Conservation (phyloP, 1,140 invertebrate genomes). For the Drusus annulatus region DNA sequence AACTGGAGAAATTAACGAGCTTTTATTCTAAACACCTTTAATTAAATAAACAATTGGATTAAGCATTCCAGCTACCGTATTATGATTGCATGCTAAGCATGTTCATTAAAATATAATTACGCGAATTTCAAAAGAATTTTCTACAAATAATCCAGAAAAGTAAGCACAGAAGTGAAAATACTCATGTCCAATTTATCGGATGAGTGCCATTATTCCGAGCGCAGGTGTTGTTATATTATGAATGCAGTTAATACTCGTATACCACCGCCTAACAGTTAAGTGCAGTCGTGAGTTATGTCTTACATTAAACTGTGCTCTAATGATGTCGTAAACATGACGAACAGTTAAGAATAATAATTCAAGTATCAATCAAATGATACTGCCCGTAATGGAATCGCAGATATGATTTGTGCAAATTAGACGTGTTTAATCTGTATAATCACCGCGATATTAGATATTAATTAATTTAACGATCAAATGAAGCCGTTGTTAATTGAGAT, state of each 20-base stretch:
- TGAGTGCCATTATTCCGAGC: neutral
- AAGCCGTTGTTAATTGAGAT: conserved; percentile 18
- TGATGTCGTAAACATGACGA: conserved; percentile 21
- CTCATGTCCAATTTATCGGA: neutral
- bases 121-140: neutral
- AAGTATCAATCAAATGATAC: conserved; percentile 16
- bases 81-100: neutral
- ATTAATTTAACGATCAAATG: conserved; percentile 1
- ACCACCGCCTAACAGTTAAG: neutral
- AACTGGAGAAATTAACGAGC: too few relatives aligned
- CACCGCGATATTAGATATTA: conserved; percentile 15
- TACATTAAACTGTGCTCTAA: conserved; percentile 13
- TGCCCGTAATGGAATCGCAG: conserved; percentile 5
- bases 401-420: conserved; percentile 32
- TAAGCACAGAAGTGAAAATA: neutral
- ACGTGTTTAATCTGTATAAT: conserved; percentile 24
- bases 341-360: conserved; percentile 6
- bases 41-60: too few relatives aligned
- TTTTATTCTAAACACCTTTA: too few relatives aligned
- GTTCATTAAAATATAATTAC: neutral
- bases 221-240: neutral
- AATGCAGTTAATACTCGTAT: neutral
- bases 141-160: neutral
- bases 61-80: too few relatives aligned
- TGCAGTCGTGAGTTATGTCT: conserved; percentile 1